Evolutionary conservation across 2,797 vertebrate genomes (phyloP).

Genomic region (Hydrophis major): DNA sequence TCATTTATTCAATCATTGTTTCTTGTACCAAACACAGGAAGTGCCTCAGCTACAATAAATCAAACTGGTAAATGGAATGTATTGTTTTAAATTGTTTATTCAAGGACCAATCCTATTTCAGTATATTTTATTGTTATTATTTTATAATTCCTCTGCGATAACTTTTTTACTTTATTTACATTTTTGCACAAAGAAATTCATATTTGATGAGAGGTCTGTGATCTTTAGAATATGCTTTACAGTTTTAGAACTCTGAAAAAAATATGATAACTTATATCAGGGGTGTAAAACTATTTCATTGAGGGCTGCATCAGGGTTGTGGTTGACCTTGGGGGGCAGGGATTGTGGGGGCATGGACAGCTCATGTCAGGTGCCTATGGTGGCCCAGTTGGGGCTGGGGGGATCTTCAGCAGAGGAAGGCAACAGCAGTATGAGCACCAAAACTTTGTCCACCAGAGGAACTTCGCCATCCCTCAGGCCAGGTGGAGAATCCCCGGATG

Average conservation of each 20-base stretch:
- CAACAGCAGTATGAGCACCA: too few species aligned
- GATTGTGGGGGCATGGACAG: not conserved
- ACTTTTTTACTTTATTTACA: not conserved
- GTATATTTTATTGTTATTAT: not conserved
- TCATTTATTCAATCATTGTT: conserved; percentile 99
- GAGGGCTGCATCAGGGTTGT: not conserved
- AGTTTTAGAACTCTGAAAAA: not conserved
- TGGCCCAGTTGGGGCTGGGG: too few species aligned
- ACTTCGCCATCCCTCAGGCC: too few species aligned
- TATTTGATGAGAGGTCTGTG: not conserved
- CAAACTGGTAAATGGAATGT: conserved; percentile 79
- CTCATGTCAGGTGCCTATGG: not conserved
- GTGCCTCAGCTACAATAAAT: conserved; percentile 67
- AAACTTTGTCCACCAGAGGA: too few species aligned
- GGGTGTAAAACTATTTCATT: not conserved
- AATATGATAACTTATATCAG: not conserved
- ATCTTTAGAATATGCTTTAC: not conserved
- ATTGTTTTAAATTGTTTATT: conserved; percentile 16
- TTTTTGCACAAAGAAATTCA: not conserved
- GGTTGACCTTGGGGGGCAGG: not conserved
- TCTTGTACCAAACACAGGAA: conserved; percentile 86
- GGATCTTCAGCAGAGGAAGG: too few species aligned
- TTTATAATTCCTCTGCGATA: not conserved
- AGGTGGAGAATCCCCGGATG: too few species aligned
- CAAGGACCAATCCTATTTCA: conserved; percentile 14